Conservation (phyloP, 2,113 vertebrate species). For the Odontophorus gujanensis region DNA sequence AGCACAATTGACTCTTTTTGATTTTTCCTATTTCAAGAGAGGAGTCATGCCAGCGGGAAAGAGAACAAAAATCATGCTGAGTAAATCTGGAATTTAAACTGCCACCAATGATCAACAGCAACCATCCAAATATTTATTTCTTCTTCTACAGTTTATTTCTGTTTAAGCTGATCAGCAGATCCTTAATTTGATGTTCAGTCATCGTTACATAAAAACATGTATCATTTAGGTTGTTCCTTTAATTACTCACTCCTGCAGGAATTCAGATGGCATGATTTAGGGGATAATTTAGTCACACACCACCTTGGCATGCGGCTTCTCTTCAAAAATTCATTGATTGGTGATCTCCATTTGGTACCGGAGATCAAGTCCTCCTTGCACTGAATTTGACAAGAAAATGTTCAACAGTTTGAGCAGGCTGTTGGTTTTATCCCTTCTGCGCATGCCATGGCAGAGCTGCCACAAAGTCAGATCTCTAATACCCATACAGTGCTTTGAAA, state of each 20-base stretch:
- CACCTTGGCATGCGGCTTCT: background rate
- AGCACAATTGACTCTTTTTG: constrained; percentile 64
- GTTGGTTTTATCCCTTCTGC: background rate
- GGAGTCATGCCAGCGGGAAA: constrained; percentile 39
- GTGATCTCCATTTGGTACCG: background rate
- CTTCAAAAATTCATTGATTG: background rate
- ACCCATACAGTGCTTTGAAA: background rate
- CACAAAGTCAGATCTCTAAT: background rate
- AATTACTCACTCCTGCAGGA: background rate
- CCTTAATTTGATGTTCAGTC: background rate
- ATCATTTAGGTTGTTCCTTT: background rate
- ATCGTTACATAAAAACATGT: background rate
- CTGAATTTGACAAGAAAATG: background rate
- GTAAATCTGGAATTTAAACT: constrained; percentile 50
- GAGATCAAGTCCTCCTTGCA: background rate
- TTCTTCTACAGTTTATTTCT: constrained; percentile 10
- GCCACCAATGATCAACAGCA: constrained; percentile 21
- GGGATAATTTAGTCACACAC: background rate
- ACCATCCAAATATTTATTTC: constrained; percentile 56
- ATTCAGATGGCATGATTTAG: background rate
- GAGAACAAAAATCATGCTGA: constrained; percentile 38
- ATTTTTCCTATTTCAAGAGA: constrained; percentile 56
- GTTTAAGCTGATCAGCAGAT: background rate
- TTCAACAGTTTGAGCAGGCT: background rate
- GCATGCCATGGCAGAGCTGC: background rate